Evolutionary conservation across 2,888 invertebrate genomes (phyloP).

Genomic region (Xestoiulus laeticollis): DNA sequence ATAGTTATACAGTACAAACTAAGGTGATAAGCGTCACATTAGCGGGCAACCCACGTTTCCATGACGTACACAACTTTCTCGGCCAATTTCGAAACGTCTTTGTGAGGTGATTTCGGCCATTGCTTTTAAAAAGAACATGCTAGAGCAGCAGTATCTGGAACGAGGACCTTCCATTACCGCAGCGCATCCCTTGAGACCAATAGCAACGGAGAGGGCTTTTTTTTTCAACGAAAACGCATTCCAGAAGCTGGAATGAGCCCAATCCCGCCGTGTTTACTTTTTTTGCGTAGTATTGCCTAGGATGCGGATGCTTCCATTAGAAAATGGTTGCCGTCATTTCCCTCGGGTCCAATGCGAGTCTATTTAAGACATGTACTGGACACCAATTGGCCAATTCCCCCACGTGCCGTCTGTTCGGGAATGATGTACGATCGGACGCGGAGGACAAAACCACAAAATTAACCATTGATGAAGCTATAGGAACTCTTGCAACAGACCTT

Average conservation of each 20-base stretch:
- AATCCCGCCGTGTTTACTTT: neutral
- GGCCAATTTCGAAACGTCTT: neutral
- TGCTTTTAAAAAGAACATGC: neutral
- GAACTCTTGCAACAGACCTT: neutral
- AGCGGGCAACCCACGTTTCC: neutral
- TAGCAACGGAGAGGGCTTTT: neutral
- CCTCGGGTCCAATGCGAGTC: neutral
- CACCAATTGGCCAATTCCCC: neutral
- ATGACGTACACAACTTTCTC: neutral
- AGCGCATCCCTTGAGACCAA: neutral
- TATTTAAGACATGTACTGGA: slow-evolving; percentile 9
- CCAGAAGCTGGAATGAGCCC: neutral
- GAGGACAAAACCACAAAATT: neutral
- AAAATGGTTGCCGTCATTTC: neutral
- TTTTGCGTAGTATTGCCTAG: neutral
- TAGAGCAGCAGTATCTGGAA: neutral
- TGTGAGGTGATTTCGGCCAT: neutral
- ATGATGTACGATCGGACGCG: neutral
- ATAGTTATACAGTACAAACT: too few relatives aligned
- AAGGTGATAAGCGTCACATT: neutral
- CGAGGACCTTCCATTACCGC: slow-evolving; percentile 1
- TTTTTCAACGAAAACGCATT: neutral
- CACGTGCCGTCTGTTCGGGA: neutral
- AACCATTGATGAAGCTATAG: neutral
- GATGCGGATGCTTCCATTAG: neutral